Percentiles rank a stretch among this genome's conserved stretches.
phyloP scores from a whole-genome alignment of 2,797 vertebrate genomes.

The Emydoidea blandingii region DNA sequence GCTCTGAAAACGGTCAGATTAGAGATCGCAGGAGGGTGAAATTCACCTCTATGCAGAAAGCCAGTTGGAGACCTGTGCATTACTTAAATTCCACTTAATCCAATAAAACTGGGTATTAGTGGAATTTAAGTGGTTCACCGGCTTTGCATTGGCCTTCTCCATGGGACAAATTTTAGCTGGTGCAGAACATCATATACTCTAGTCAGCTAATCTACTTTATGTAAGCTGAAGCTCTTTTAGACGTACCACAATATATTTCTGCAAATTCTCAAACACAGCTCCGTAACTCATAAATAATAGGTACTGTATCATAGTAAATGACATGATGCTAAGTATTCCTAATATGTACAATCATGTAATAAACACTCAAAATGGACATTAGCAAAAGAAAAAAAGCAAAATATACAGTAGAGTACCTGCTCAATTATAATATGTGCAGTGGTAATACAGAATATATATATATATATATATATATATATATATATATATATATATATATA shows the following conservation, averaged over 20 bases:
- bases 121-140: constrained; percentile 29
- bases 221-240: not conserved
- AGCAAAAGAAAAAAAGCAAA: not conserved
- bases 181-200: not conserved
- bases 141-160: constrained; percentile 40
- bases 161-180: constrained; percentile 24
- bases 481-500: too few relatives aligned
- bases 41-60: constrained; percentile 50
- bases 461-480: not conserved
- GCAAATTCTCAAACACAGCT: not conserved
- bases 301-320: not conserved
- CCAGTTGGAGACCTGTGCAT: constrained; percentile 28
- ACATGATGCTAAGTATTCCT: not conserved
- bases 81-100: constrained; percentile 60
- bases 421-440: not conserved
- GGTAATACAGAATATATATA: not conserved
- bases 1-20: constrained; percentile 28
- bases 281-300: not conserved
- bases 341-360: not conserved
- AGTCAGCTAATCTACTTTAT: not conserved
- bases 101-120: constrained; percentile 55
- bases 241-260: not conserved
- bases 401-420: not conserved
- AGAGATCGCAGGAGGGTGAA: constrained; percentile 30
- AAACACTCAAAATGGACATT: not conserved